These are phyloP conservation scores for Helarctos malayanus DNA, from an alignment of 2,797 vertebrate genomes.

Conservation along the genomic window DNA sequence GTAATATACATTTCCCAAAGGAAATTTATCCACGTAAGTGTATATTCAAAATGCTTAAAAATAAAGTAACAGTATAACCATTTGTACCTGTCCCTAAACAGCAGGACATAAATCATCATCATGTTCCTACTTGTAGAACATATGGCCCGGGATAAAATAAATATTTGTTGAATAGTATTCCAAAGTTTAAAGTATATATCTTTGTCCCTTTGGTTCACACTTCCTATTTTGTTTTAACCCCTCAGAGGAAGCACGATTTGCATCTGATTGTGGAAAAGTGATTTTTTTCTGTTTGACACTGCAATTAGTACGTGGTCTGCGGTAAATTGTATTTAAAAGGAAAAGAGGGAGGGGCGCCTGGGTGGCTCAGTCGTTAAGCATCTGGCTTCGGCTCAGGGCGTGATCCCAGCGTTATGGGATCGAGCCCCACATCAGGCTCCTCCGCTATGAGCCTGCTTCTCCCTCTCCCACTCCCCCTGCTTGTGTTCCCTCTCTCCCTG, in stretches of 20 bases:
- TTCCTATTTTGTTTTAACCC: background rate
- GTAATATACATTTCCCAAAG: constrained; percentile 22
- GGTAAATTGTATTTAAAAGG: constrained; percentile 32
- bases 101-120: background rate
- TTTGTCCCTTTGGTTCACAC: background rate
- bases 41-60: constrained; percentile 60
- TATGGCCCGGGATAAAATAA: background rate
- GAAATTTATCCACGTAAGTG: background rate
- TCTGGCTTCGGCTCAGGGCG: too few relatives aligned
- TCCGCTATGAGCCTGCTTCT: too few relatives aligned
- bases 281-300: background rate
- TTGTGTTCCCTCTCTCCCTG: too few relatives aligned
- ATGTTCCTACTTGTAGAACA: background rate
- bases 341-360: background rate
- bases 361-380: too few relatives aligned
- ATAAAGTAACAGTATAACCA: background rate
- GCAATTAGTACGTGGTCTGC: background rate
- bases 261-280: constrained; percentile 14
- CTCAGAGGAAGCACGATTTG: background rate
- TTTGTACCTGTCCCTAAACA: background rate
- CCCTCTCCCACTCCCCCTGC: too few relatives aligned
- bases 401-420: too few relatives aligned
- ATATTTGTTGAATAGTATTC: background rate
- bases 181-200: background rate
- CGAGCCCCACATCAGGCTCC: too few relatives aligned